Evolutionary conservation across 2,888 invertebrate genomes (phyloP).

Genomic region (Thereva unica): DNA sequence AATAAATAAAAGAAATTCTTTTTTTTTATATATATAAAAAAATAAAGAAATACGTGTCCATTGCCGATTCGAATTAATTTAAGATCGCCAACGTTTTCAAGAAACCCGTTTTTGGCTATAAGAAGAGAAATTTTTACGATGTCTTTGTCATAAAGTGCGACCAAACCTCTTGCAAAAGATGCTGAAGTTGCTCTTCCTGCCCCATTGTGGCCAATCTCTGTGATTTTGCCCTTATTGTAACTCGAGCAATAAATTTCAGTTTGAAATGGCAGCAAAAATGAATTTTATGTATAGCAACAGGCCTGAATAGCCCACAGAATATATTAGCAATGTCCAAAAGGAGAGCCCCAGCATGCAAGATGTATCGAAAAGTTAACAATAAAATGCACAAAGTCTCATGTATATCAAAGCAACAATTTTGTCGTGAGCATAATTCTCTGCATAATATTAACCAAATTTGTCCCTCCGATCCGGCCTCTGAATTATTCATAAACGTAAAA

Average conservation of each 20-base stretch:
- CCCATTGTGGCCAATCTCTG: background rate
- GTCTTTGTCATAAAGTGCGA: constrained; percentile 32
- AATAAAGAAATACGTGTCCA: constrained; percentile 1
- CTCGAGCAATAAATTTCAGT: constrained; percentile 27
- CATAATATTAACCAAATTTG: constrained; percentile 34
- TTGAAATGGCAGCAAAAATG: constrained; percentile 34
- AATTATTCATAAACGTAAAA: constrained; percentile 30
- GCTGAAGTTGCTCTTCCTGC: background rate
- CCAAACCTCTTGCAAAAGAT: constrained; percentile 14
- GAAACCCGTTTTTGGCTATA: background rate
- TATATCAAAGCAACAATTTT: constrained; percentile 32
- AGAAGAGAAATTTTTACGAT: background rate
- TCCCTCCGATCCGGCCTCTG: constrained; percentile 14
- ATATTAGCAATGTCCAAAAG: constrained; percentile 33
- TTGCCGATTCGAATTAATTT: constrained; percentile 14
- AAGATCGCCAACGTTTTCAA: constrained; percentile 3
- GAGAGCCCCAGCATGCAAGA: constrained; percentile 17
- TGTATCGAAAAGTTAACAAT: constrained; percentile 22
- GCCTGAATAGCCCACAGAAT: constrained; percentile 34
- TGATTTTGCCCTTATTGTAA: constrained; percentile 31
- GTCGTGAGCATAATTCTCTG: constrained; percentile 34
- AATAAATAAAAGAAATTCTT: constrained; percentile 1
- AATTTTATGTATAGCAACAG: constrained; percentile 32
- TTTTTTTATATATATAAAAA: constrained; percentile 1
- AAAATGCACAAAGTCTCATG: constrained; percentile 33